Evolutionary conservation across 2,113 vertebrate genomes (phyloP).

Genomic region (Poeciliopsis prolifica): DNA sequence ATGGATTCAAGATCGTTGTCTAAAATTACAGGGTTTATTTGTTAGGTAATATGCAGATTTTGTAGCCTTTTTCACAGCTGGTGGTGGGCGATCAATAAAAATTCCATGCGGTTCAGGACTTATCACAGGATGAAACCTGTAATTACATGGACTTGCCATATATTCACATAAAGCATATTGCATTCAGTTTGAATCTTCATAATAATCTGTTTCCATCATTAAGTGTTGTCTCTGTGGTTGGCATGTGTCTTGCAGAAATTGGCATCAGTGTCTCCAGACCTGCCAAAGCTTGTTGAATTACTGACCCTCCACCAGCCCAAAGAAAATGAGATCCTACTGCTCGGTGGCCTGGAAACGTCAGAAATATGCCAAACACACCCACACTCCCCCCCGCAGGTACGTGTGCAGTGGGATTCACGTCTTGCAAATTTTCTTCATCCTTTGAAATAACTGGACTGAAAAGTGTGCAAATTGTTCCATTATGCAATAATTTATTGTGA

Average conservation of each 20-base stretch:
- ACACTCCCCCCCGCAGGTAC: slow-evolving; percentile 85
- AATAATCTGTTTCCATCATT: slow-evolving; percentile 9
- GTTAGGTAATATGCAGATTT: slow-evolving; percentile 58
- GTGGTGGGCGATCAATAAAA: slow-evolving; percentile 34
- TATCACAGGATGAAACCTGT: slow-evolving; percentile 36
- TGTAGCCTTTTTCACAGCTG: slow-evolving; percentile 42
- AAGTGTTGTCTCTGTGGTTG: slow-evolving; percentile 30
- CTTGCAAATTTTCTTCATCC: slow-evolving; percentile 16
- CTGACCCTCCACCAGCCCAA: slow-evolving; percentile 89
- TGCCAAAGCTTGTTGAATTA: slow-evolving; percentile 90
- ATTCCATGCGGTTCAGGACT: slow-evolving; percentile 11
- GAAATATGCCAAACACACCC: slow-evolving; percentile 79
- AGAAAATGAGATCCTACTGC: slow-evolving; percentile 94
- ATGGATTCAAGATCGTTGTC: slow-evolving; percentile 65
- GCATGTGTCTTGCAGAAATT: slow-evolving; percentile 82
- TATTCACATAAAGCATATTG: slow-evolving; percentile 17
- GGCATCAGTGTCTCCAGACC: slow-evolving; percentile 86
- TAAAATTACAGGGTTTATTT: slow-evolving; percentile 53
- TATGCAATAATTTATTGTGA: slow-evolving; percentile 14
- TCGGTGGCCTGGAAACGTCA: slow-evolving; percentile 86
- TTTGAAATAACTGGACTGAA: slow-evolving; percentile 26
- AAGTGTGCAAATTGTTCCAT: slow-evolving; percentile 16
- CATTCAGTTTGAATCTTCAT: slow-evolving; percentile 22
- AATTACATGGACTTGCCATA: slow-evolving; percentile 28
- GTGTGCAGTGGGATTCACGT: slow-evolving; percentile 23